Evolutionary conservation across 2,888 invertebrate genomes (phyloP), one percentile per base, ranked within the genome.

Genomic region (Oscheius sp.): DNA sequence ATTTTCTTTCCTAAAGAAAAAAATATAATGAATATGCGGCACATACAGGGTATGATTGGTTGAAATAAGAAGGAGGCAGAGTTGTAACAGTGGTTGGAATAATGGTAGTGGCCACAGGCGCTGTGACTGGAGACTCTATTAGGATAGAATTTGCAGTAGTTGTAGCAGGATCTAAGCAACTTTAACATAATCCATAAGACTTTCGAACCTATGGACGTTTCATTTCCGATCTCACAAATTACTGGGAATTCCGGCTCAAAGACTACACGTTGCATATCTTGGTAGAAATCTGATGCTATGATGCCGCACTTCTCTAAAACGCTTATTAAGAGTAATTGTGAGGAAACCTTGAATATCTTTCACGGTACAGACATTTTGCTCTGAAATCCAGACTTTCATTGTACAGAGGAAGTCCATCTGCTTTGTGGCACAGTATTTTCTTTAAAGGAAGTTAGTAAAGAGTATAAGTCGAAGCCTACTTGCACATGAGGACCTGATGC

Each of bases 201-300:
- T 16, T 35, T 5, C 52, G 41, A 27, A 69, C 69, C 69, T 43
- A 55, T 23, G 43, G 52, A 41, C 18, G 63, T 69, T 69, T 75
- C 75, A 23, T 76, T 76, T 61, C 41, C 27, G 69, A 68, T 55
- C 46, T 78, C 82, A 72, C 87, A 87, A 25, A 88, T 70, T 23
- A 88, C 76, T n/a, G 87, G 87, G 66, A 85, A 87, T 9, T 74
- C 66, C 2, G 84, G 84, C 35, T 88, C 86, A 75, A 87, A 87
- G 16, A 87, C 84, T 21, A 77, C 83, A 0, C 68, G 49, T 63
- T 87, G 87, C 35, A 87, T 59, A n/a, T 85, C 84, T 13, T 79
- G 69, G 73, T 88, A 87, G 64, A 87, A 74, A 5, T 61, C 73
- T 2, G 83, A 78, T 0, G 87, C 86, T 41, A 83, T 80, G 9